Evolutionary conservation across 1,140 invertebrate genomes (phyloP).

Genomic region (Oedothorax gibbosus): DNA sequence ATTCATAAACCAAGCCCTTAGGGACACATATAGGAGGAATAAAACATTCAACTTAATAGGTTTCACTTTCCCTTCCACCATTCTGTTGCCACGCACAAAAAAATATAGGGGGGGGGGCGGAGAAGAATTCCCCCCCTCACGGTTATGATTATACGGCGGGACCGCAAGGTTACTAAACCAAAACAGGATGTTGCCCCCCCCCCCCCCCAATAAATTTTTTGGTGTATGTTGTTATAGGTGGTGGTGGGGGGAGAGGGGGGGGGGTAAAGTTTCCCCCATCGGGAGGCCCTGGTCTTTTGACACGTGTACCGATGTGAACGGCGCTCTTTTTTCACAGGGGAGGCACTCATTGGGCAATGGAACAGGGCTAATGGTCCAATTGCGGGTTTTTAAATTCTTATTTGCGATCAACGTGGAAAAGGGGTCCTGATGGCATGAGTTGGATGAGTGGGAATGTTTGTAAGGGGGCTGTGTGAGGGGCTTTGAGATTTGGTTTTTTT

Average conservation of each 20-base stretch:
- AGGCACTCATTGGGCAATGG: conserved; percentile 30
- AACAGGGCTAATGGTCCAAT: conserved; percentile 40
- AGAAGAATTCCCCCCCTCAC: not conserved
- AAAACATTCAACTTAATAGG: too few relatives aligned
- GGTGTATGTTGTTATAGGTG: not conserved
- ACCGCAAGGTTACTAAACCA: conserved; percentile 5
- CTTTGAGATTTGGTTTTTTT: not conserved
- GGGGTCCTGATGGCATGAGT: not conserved
- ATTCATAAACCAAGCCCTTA: too few relatives aligned
- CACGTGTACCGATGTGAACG: conserved; percentile 37
- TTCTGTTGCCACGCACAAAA: not conserved
- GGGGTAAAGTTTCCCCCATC: not conserved
- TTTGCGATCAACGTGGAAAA: not conserved
- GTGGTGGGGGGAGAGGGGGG: not conserved
- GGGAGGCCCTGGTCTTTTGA: conserved; percentile 23
- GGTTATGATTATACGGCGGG: conserved; percentile 1
- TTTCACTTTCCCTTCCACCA: not conserved
- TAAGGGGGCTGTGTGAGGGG: not conserved
- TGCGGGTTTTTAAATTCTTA: conserved; percentile 21
- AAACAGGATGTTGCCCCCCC: conserved; percentile 28
- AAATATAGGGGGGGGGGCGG: not conserved
- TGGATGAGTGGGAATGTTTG: not conserved
- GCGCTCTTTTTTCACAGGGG: conserved; percentile 11
- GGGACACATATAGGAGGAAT: too few relatives aligned
- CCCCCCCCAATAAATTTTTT: not conserved